phyloP scores from a whole-genome alignment of 2,797 vertebrate genomes.

The Syndactyla subalaris region DNA sequence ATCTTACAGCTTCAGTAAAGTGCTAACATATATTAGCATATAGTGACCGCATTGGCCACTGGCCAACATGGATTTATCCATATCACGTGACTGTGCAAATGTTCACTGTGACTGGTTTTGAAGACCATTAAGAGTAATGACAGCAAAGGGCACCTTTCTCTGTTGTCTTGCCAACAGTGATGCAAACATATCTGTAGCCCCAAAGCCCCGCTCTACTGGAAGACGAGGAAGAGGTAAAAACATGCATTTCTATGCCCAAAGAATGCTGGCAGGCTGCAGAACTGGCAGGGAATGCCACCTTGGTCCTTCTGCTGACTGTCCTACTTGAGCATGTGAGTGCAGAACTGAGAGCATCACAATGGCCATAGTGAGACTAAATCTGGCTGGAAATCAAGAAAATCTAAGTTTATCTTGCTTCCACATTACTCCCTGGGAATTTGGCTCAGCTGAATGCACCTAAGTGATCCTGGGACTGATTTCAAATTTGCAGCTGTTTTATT shows the following conservation, averaged over 20 bases:
- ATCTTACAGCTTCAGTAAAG: not conserved
- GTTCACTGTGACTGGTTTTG: not conserved
- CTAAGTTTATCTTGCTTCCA: not conserved
- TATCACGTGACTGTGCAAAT: not conserved
- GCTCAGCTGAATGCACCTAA: not conserved
- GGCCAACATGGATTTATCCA: not conserved
- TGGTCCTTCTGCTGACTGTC: not conserved
- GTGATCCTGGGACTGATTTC: not conserved
- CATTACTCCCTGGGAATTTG: not conserved
- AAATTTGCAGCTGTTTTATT: conserved; percentile 1
- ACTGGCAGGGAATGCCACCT: not conserved
- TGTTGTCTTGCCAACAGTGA: not conserved
- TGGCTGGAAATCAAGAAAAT: not conserved
- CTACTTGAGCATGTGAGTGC: not conserved
- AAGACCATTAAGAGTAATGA: not conserved
- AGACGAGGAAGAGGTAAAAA: not conserved
- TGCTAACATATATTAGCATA: not conserved
- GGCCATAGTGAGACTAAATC: not conserved
- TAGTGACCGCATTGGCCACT: not conserved
- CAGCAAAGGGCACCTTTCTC: not conserved
- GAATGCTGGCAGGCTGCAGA: not conserved
- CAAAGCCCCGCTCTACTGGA: not conserved
- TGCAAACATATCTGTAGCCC: not conserved
- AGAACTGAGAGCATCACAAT: not conserved
- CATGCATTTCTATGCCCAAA: not conserved